These are phyloP conservation scores for Manis crassicaudata DNA, from an alignment of 2,797 vertebrate species.

Conservation along the genomic window DNA sequence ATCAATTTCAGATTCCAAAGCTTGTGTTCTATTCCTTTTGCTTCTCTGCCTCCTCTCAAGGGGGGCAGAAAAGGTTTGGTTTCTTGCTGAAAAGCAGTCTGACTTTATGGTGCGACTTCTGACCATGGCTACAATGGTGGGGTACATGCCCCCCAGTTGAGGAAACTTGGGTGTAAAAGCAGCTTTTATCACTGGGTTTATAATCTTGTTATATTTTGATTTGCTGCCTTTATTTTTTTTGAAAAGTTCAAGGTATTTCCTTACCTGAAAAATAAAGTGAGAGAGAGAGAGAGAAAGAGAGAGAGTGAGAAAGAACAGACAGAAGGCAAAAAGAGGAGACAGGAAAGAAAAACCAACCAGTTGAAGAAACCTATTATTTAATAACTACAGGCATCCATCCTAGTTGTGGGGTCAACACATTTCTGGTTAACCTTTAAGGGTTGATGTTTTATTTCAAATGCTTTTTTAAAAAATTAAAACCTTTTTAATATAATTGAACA, in stretches of 20 bases:
- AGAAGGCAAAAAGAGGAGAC: not conserved
- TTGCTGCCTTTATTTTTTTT: not conserved
- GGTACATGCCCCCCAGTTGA: not conserved
- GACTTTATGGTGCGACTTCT: not conserved
- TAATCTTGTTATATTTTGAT: constrained; percentile 24
- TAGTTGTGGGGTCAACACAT: not conserved
- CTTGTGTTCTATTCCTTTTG: not conserved
- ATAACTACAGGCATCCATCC: not conserved
- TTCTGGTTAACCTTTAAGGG: constrained; percentile 4
- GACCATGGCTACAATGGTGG: not conserved
- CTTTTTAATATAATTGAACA: not conserved
- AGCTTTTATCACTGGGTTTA: not conserved
- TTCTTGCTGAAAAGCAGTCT: not conserved
- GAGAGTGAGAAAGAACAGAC: no score
- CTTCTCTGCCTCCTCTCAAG: not conserved
- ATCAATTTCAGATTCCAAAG: not conserved
- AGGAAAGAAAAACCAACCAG: not conserved
- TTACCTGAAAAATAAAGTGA: not conserved
- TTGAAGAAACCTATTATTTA: not conserved
- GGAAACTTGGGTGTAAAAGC: constrained; percentile 18
- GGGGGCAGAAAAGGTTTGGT: not conserved
- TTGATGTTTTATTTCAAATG: not conserved
- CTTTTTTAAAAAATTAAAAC: not conserved
- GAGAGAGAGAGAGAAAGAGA: not conserved
- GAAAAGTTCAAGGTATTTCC: not conserved